Evolutionary conservation across 2,888 invertebrate genomes (phyloP), one percentile per base, ranked within the genome.

Genomic region (Phytoseiulus persimilis): DNA sequence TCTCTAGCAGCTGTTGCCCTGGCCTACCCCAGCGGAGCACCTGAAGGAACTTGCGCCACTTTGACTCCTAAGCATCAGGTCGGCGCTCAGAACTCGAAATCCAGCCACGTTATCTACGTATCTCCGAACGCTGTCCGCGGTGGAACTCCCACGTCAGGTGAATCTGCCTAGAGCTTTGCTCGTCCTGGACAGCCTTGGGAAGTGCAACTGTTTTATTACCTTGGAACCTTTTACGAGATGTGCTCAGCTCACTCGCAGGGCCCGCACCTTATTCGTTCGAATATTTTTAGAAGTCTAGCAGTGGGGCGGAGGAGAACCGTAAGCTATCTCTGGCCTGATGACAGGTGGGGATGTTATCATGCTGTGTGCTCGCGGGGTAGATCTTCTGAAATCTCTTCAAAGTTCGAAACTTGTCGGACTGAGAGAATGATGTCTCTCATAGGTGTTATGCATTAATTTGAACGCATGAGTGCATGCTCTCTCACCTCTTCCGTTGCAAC

Each of bases 11-110:
- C 87, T 31, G 87, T 45, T 33, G 87, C 45, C 33, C 11, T 87
- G 14, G 87, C 87, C 6, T 87, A 89, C 45, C 90, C 87, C 32
- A 90, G 18, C 14, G 90, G 90, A 84, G 90, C 90, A 32, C 90
- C 90, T 28, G 84, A 84, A 32, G 39, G 33, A 23, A 83, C 89
- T 0, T 90, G 90, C 31, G 31, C 65, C n/a, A 89, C 46, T 5
- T 33, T 90, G 83, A 89, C 83, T 1, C 90, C 90, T 18, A 32
- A 83, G n/a, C 90, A 90, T 84, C 83, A 90, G 31, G 32, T 65
- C 18, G 32, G 83, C 45, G 83, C 90, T 31, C 90, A 90, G 83
- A 90, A 90, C 23, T n/a, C n/a, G 14, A 23, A 83, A 1, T 90
- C 90, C 31, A 90, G 90, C 28, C 90, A 87, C 89, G 23, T 31